These are phyloP conservation scores for Atrina japonica DNA, from an alignment of 2,888 invertebrate species.

Conservation along the genomic window DNA sequence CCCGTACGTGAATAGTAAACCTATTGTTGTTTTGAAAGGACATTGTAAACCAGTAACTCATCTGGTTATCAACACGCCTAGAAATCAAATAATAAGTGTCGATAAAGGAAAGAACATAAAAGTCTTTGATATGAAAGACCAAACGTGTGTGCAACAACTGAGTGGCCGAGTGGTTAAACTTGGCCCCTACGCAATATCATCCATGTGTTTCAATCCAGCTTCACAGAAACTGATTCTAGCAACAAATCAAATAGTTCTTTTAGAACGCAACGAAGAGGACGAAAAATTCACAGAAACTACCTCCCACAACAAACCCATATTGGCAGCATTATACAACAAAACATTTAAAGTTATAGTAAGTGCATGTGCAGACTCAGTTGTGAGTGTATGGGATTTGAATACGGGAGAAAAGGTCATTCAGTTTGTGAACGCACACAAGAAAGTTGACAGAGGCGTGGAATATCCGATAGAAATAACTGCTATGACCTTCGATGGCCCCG, in stretches of 20 bases:
- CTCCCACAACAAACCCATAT: slow-evolving; percentile 86
- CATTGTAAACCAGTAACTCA: slow-evolving; percentile 83
- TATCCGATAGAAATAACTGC: slow-evolving; percentile 88
- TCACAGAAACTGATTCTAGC: slow-evolving; percentile 62
- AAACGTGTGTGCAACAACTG: slow-evolving; percentile 86
- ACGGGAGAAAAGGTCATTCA: slow-evolving; percentile 82
- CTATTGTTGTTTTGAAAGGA: slow-evolving; percentile 84
- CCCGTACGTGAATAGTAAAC: slow-evolving; percentile 87
- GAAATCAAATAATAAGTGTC: slow-evolving; percentile 87
- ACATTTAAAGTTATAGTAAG: slow-evolving; percentile 86
- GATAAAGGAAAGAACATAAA: slow-evolving; percentile 88
- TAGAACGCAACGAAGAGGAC: slow-evolving; percentile 66
- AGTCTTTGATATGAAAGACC: slow-evolving; percentile 88
- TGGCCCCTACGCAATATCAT: slow-evolving; percentile 58
- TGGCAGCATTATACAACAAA: slow-evolving; percentile 87
- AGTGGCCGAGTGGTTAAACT: slow-evolving; percentile 63
- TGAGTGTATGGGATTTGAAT: slow-evolving; percentile 91
- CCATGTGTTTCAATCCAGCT: slow-evolving; percentile 59
- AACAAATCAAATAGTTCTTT: slow-evolving; percentile 60
- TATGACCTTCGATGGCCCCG: slow-evolving; percentile 88
- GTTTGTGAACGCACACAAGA: slow-evolving; percentile 83
- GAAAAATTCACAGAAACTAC: slow-evolving; percentile 69
- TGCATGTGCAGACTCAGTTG: slow-evolving; percentile 89
- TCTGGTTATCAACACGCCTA: slow-evolving; percentile 86
- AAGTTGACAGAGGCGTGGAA: slow-evolving; percentile 85